phyloP scores from a whole-genome alignment of 2,113 vertebrate genomes.

The Equus quagga region DNA sequence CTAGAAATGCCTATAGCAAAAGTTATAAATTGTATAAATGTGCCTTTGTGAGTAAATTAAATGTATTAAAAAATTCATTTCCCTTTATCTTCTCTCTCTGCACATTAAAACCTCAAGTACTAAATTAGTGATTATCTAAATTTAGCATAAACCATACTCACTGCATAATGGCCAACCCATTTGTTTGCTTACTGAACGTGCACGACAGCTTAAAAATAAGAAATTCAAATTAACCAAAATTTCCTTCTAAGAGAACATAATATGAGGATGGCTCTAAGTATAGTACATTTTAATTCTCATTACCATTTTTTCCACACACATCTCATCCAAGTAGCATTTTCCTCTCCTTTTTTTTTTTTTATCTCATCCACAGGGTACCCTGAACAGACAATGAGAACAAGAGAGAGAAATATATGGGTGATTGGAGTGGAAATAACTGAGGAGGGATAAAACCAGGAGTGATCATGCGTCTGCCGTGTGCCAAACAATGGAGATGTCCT shows the following conservation, averaged over 20 bases:
- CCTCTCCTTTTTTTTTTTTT: background rate
- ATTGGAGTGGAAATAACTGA: background rate
- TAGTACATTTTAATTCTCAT: slow-evolving; percentile 16
- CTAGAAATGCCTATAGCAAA: background rate
- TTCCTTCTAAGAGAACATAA: slow-evolving; percentile 29
- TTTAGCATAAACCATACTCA: background rate
- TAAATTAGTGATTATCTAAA: slow-evolving; percentile 60
- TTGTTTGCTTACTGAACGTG: slow-evolving; percentile 48
- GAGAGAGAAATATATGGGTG: background rate
- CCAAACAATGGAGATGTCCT: background rate
- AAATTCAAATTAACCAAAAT: slow-evolving; percentile 59
- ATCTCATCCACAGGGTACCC: background rate
- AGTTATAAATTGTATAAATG: background rate
- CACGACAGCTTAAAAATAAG: slow-evolving; percentile 30
- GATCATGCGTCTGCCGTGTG: background rate
- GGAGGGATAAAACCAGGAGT: background rate
- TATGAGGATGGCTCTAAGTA: slow-evolving; percentile 2
- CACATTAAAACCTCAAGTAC: slow-evolving; percentile 27
- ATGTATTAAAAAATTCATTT: background rate
- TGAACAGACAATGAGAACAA: background rate
- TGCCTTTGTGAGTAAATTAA: slow-evolving; percentile 51
- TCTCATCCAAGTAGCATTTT: background rate
- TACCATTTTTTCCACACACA: slow-evolving; percentile 23
- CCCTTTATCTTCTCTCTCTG: background rate
- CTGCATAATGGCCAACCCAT: slow-evolving; percentile 25